Evolutionary conservation across 2,888 invertebrate species (phyloP).

Genomic region (Tipula confusa): DNA sequence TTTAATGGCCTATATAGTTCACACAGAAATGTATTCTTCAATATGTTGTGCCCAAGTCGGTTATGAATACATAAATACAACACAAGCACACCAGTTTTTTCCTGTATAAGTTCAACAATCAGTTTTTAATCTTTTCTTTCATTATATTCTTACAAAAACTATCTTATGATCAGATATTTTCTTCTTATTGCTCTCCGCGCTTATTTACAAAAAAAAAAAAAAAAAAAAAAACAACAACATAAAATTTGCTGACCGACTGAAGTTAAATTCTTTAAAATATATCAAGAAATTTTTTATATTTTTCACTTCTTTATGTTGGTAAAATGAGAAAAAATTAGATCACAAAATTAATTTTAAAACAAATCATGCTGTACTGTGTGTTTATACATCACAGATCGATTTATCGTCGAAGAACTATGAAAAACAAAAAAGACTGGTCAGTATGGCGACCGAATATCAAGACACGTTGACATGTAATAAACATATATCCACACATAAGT

Average conservation of each 20-base stretch:
- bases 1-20: background rate
- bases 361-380: background rate
- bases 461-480: background rate
- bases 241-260: conserved; percentile 15
- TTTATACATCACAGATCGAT: background rate
- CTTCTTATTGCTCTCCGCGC: background rate
- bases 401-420: background rate
- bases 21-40: background rate
- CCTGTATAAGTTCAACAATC: background rate
- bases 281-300: background rate
- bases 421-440: background rate
- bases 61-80: background rate
- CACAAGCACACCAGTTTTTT: background rate
- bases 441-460: background rate
- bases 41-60: background rate
- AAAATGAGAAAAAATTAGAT: background rate
- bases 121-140: background rate
- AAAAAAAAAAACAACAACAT: too few species aligned
- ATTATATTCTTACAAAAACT: background rate
- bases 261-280: conserved; percentile 4
- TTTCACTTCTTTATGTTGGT: conserved; percentile 9
- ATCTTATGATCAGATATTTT: background rate
- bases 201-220: conserved; percentile 1
- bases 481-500: background rate
- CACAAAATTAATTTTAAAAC: background rate